Conservation (phyloP, 2,797 vertebrate genomes). For the Enteromius argenteus region DNA sequence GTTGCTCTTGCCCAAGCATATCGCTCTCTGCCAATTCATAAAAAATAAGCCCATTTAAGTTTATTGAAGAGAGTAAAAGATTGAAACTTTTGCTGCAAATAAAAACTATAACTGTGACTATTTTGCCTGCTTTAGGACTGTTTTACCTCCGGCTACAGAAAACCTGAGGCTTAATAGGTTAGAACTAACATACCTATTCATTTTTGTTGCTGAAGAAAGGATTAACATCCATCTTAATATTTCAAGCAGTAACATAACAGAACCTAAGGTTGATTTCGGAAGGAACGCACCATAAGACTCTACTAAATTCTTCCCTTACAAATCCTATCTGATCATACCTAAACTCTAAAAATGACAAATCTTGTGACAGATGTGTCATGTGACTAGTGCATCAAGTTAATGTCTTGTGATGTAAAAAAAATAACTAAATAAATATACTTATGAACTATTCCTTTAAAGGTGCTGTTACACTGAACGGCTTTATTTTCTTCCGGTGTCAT, state of each 20-base stretch:
- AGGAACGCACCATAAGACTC: background rate
- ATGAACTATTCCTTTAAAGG: background rate
- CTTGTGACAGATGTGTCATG: background rate
- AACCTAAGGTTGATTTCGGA: background rate
- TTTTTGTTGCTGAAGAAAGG: slow-evolving; percentile 14
- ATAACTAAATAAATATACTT: too few species aligned
- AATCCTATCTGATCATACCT: slow-evolving; percentile 3
- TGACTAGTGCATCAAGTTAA: background rate
- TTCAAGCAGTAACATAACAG: background rate
- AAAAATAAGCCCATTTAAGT: slow-evolving; percentile 16
- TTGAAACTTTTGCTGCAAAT: background rate
- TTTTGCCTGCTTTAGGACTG: background rate
- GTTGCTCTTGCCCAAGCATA: slow-evolving; percentile 31
- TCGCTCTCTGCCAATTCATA: slow-evolving; percentile 6
- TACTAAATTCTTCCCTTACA: slow-evolving; percentile 7
- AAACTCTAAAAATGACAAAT: slow-evolving; percentile 10
- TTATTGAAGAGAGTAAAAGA: background rate
- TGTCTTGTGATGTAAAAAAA: background rate
- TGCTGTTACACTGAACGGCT: background rate
- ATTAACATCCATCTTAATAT: slow-evolving; percentile 6
- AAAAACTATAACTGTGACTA: background rate
- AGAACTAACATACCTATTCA: background rate
- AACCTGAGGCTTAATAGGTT: background rate
- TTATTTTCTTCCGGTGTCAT: background rate
- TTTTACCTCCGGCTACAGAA: slow-evolving; percentile 5